A percentile compares a stretch with the other conserved stretches of the same genome.
These are phyloP conservation scores for Trachurus trachurus DNA, from an alignment of 2,797 vertebrate species.

Conservation along the genomic window DNA sequence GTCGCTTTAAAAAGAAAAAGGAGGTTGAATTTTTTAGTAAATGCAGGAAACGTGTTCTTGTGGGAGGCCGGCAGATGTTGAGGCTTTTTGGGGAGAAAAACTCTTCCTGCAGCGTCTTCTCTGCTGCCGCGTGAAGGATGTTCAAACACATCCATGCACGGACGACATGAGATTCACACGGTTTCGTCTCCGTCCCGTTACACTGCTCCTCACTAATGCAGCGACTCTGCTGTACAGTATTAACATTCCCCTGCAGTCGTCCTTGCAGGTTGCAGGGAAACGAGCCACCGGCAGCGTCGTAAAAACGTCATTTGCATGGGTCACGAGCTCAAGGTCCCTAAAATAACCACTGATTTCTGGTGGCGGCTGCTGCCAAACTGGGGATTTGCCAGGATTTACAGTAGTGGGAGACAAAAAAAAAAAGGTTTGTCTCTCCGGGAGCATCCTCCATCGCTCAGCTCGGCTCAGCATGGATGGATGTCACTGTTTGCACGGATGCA, in stretches of 20 bases:
- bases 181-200: not conserved
- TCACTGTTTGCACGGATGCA: constrained; percentile 25
- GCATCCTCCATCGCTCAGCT: constrained; percentile 29
- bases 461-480: not conserved
- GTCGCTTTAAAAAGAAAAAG: not conserved
- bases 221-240: constrained; percentile 32
- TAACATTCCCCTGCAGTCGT: constrained; percentile 52
- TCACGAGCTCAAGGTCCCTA: constrained; percentile 60
- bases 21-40: not conserved
- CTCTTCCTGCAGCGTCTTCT: not conserved
- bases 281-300: constrained; percentile 47
- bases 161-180: not conserved
- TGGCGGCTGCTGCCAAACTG: constrained; percentile 43
- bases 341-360: constrained; percentile 64
- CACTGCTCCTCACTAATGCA: not conserved
- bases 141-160: not conserved
- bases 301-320: constrained; percentile 45
- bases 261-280: constrained; percentile 12
- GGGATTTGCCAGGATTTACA: constrained; percentile 36
- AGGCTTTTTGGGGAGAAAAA: constrained; percentile 1
- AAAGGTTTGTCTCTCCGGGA: constrained; percentile 4
- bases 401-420: constrained; percentile 15
- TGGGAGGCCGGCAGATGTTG: not conserved
- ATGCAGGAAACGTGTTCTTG: not conserved
- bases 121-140: not conserved